A percentile compares a stretch with the other conserved stretches of the same genome.
These are phyloP conservation scores for Chelonus insularis DNA, from an alignment of 1,140 invertebrate genomes.

Conservation along the genomic window DNA sequence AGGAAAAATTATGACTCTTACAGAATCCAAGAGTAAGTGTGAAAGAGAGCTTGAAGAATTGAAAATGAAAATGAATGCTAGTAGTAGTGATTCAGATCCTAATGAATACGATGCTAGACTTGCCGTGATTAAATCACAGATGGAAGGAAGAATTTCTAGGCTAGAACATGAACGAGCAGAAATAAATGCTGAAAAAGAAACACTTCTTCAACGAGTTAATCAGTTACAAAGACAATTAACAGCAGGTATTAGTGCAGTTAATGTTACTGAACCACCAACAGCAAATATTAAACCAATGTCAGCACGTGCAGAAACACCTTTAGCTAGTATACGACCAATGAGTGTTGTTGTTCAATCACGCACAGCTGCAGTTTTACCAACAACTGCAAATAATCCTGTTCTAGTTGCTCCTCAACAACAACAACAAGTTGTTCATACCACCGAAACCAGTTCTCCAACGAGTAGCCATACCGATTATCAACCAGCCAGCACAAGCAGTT, in stretches of 20 bases:
- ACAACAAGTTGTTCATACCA: slow-evolving; percentile 59
- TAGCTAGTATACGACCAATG: slow-evolving; percentile 92
- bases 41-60: slow-evolving; percentile 66
- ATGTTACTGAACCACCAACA: slow-evolving; percentile 75
- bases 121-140: slow-evolving; percentile 70
- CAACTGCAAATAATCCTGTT: slow-evolving; percentile 64
- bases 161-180: slow-evolving; percentile 78
- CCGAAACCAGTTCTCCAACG: slow-evolving; percentile 61
- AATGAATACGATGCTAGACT: slow-evolving; percentile 65
- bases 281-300: slow-evolving; percentile 96
- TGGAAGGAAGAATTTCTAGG: slow-evolving; percentile 70
- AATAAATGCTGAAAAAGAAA: slow-evolving; percentile 69
- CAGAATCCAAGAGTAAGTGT: slow-evolving; percentile 67
- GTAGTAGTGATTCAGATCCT: slow-evolving; percentile 35
- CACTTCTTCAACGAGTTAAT: slow-evolving; percentile 70
- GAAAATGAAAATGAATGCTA: slow-evolving; percentile 62
- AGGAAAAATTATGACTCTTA: slow-evolving; percentile 70
- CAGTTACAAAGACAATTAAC: slow-evolving; percentile 79
- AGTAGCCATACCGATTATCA: slow-evolving; percentile 61
- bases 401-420: slow-evolving; percentile 65
- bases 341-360: slow-evolving; percentile 72
- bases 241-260: slow-evolving; percentile 66
- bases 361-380: slow-evolving; percentile 80
- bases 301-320: slow-evolving; percentile 75
- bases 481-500: slow-evolving; percentile 53